Base-by-base conservation (phyloP, 2,888 invertebrate species). In the Cheilosia urbana region DNA sequence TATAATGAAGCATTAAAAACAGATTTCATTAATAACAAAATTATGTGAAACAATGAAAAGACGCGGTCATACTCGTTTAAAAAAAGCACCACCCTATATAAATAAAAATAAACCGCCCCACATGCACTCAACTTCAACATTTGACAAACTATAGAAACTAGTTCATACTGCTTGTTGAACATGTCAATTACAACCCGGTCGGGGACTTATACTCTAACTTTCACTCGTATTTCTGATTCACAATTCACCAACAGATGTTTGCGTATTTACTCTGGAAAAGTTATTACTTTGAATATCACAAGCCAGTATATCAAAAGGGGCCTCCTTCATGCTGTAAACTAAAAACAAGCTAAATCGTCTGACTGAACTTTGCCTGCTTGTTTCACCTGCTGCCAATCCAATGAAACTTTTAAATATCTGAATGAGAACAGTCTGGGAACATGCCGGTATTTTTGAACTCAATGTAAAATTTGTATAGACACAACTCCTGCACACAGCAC, bases 301-400 rank as follows among this genome's bases (percentile, higher is more conserved):
- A 62, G 60, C 24, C 62, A 37, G 60, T 45, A 45, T 72, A 72
- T 71, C 51, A 42, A 45, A n/a, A 58, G 58, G 45, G 45, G 45
- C 60, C 45, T 45, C 51, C 7, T 57, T 69, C 37, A 21, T 17
- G 19, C 9, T 37, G 55, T 19, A n/a, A 45, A 57, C 17, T 11
- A 34, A 49, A 55, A 45, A 63, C 6, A 57, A 51, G 30, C 42
- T 58, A 30, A 49, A 15, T 63, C 65, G 9, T 37, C 37, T 37
- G 13, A 13, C 42, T 15, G 17, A 65, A 57, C 65, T 63, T 57
- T 30, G 40, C 49, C 27, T 68, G 73, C 49, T 72, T 72, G 71
- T 65, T 76, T 73, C 83, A 83, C 73, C 83, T 83, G 78, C 83
- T 83, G 66, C 68, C 83, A 78, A 68, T 78, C 68, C 15, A 27